phyloP scores from a whole-genome alignment of 2,888 invertebrate genomes.

The Ditylenchus weischeri region DNA sequence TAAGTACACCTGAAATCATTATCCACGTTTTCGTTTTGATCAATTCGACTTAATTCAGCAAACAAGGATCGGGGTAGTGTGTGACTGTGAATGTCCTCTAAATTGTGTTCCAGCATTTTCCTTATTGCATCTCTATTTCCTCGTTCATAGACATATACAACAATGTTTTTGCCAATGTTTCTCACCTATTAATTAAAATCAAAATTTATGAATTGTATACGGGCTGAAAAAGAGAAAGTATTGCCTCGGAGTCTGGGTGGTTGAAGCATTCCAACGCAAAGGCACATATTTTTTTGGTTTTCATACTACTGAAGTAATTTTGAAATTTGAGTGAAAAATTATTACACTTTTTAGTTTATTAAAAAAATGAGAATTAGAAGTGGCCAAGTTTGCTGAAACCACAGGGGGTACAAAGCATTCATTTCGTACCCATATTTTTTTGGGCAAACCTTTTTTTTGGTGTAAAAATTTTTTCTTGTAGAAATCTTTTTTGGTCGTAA shows the following conservation, averaged over 20 bases:
- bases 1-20: no score
- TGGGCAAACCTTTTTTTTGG: no score
- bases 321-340: no score
- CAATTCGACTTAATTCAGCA: neutral
- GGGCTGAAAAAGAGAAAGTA: no score
- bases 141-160: neutral
- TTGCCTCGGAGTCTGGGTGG: conserved; percentile 5
- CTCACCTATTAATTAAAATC: neutral
- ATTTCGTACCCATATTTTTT: no score
- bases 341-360: no score
- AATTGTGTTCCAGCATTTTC: neutral
- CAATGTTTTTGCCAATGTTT: conserved; percentile 5
- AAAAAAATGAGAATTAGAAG: no score
- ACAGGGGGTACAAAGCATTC: no score
- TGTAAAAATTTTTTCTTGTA: no score
- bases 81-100: neutral
- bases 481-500: no score
- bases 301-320: neutral
- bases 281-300: neutral
- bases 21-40: neutral
- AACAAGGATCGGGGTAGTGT: neutral
- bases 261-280: neutral
- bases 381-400: no score
- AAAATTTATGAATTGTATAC: no score
- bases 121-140: neutral